These are phyloP conservation scores for Rhinophrynus dorsalis DNA, from an alignment of 2,797 vertebrate genomes.

Conservation along the genomic window DNA sequence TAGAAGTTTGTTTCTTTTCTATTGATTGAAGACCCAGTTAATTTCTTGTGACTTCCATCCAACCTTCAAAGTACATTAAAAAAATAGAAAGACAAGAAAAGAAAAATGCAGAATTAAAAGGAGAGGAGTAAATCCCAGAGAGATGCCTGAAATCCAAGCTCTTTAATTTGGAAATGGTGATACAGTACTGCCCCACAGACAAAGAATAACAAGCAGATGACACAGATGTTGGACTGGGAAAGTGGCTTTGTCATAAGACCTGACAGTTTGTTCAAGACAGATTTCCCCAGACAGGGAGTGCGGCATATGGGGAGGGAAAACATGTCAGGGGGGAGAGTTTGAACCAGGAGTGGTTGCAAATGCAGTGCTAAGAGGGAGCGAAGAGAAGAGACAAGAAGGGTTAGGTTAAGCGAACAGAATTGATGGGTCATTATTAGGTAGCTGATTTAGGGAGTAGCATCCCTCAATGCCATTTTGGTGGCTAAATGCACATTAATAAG, in stretches of 20 bases:
- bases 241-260: background rate
- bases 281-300: too few relatives aligned
- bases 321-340: too few relatives aligned
- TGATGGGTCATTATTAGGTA: too few relatives aligned
- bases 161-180: slow-evolving; percentile 31
- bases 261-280: too few relatives aligned
- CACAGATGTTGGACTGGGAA: background rate
- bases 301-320: too few relatives aligned
- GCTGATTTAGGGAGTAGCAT: too few relatives aligned
- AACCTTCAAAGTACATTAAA: slow-evolving; percentile 34
- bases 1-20: slow-evolving; percentile 23
- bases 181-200: slow-evolving; percentile 2
- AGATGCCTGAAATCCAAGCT: slow-evolving; percentile 16
- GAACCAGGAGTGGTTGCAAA: too few relatives aligned
- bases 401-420: too few relatives aligned
- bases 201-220: slow-evolving; percentile 29
- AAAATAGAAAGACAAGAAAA: slow-evolving; percentile 1
- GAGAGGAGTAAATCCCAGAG: slow-evolving; percentile 7
- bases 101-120: slow-evolving; percentile 27
- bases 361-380: too few relatives aligned
- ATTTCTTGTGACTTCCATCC: slow-evolving; percentile 45
- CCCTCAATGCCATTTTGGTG: too few relatives aligned
- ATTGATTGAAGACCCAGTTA: slow-evolving; percentile 33
- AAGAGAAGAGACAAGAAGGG: too few relatives aligned
- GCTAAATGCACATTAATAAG: too few relatives aligned